Evolutionary conservation across 2,797 vertebrate genomes (phyloP), one percentile per base, ranked within the genome.

Genomic region (Centroberyx gerrardi): DNA sequence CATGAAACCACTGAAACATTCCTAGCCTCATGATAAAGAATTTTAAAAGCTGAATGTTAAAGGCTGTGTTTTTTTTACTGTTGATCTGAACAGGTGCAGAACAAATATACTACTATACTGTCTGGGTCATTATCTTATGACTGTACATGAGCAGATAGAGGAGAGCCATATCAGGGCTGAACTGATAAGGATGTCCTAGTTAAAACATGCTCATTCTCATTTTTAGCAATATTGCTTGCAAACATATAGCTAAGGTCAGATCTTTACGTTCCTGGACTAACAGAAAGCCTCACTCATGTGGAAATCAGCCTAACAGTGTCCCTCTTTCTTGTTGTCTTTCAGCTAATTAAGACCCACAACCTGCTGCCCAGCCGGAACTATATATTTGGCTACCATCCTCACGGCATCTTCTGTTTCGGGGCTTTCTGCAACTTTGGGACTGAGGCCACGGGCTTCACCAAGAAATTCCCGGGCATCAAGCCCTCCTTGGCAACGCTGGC

Each of bases 361-460:
- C 91, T 99, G 80, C 90, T 96, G 74, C 97, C 97, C 75, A 98
- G 88, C 86, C 96, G 97, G 82, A 99, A 99, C 93, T 99, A 99
- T 85, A 97, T 99, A 72, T 96, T 99, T 31, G 98, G 98, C 7
- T 99, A 97, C 92, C 98, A 99, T 61, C 98, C 98, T 0, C 98
- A 99, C 0, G 98, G 98, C 64, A 98, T 99, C 90, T 96, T 99
- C 91, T 96, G 96, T 72, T 94, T 99, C 1, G 98, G 98, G 0
- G 98, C 96, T 40, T 99, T 99, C 92, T 99, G 98, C 86, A 99
- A 99, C 95, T 99, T 99, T 68, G 96, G 97, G 60, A 99, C 98
- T 0, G 98, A 99, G 80, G 98, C 98, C 53, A 99, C 98, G 0
- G 97, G 96, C 44, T 97, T 99, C 54, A 88, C 97, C 83, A 97